Evolutionary conservation across 2,888 invertebrate genomes (phyloP), one percentile per base, ranked within the genome.

Genomic region (Trissolcus brochymenae): DNA sequence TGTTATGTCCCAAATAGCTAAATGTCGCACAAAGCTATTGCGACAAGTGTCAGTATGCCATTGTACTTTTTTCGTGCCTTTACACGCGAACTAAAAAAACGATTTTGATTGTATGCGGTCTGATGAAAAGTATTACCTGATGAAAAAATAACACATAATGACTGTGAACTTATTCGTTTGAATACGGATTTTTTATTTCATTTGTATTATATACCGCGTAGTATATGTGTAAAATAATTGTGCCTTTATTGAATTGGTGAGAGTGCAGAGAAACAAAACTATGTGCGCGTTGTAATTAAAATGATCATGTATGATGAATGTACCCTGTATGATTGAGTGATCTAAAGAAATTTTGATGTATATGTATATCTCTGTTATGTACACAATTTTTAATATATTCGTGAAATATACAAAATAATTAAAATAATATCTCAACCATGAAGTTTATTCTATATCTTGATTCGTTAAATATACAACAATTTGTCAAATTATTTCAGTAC

Each of bases 41-140:
- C 55, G 60, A 71, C 57, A 46, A 21, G 14, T 66, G 46, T 62
- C 35, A 55, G 49, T 64, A 70, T 70, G 60, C 54, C 65, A 77
- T 73, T 73, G 62, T 72, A 73, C 72, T 68, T 77, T 73, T 67
- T 77, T 57, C 43, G 77, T 77, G 77, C 78, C 71, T 78, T 75
- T 75, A 64, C 53, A 75, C 29, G 43, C 25, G 50, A 71, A 71
- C 65, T 75, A 64, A 67, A 54, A 56, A 76, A 70, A 43, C 35
- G 2, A 13, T 68, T 60, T 65, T 68, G 49, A 73, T 73, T 68
- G 13, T 60, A 70, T 14, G 65, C 61, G 73, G n/a, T n/a, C n/a
- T n/a, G n/a, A 78, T 74, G 9, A 74, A n/a, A n/a, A 78, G 64
- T 74, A 75, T 74, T 78, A 78, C 66, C 74, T 70, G 78, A 71